A percentile compares a stretch with the other conserved stretches of the same genome.
Evolutionary conservation across 2,888 invertebrate genomes (phyloP).

Genomic region (Drosophila quinaria): DNA sequence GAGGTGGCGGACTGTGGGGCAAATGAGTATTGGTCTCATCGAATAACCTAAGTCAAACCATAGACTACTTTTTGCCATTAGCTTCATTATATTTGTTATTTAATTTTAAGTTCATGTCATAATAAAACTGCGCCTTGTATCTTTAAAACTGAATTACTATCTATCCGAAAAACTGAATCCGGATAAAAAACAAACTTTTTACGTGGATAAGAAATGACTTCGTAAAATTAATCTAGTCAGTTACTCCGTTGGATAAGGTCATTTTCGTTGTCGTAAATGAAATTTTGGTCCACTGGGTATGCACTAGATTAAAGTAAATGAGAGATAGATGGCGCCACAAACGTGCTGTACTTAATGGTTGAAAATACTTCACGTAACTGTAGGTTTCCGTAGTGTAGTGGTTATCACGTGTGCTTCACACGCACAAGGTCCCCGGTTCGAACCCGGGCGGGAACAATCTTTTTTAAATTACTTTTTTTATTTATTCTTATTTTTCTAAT

Average conservation of each 20-base stretch:
- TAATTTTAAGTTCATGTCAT: conserved; percentile 57
- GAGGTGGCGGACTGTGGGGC: conserved; percentile 63
- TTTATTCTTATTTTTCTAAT: not conserved
- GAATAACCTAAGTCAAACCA: conserved; percentile 4
- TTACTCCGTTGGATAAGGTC: too few relatives aligned
- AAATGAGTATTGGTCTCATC: conserved; percentile 41
- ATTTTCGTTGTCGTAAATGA: too few relatives aligned
- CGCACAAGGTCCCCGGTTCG: conserved; percentile 85
- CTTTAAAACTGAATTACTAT: not conserved
- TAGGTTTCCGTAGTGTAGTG: conserved; percentile 85
- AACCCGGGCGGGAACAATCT: conserved; percentile 84
- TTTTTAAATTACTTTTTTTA: conserved; percentile 6
- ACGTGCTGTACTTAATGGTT: rapidly evolving
- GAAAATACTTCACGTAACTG: rapidly evolving
- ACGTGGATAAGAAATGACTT: too few relatives aligned
- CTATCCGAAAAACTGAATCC: not conserved
- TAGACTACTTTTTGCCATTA: conserved; percentile 33
- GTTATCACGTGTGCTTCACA: conserved; percentile 85
- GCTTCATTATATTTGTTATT: conserved; percentile 57
- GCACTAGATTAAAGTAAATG: not conserved
- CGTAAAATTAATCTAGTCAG: too few relatives aligned
- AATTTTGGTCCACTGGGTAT: too few relatives aligned
- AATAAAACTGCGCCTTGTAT: conserved; percentile 11
- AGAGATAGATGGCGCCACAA: conserved; percentile 47
- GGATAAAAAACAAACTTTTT: too few relatives aligned